A percentile compares a stretch with the other conserved stretches of the same genome.
phyloP scores from a whole-genome alignment of 2,888 invertebrate genomes.

The Caradrina clavipalpis region DNA sequence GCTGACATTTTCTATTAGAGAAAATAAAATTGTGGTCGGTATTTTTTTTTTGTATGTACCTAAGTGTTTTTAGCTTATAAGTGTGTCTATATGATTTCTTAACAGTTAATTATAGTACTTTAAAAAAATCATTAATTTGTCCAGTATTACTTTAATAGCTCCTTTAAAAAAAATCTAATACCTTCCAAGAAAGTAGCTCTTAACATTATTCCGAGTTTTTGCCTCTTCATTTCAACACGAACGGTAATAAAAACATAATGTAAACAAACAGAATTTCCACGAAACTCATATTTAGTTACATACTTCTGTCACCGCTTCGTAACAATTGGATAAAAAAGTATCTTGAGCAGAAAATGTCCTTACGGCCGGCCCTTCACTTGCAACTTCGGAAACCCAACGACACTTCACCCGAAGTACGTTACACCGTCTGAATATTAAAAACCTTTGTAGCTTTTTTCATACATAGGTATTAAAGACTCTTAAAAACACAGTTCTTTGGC shows the following conservation, averaged over 20 bases:
- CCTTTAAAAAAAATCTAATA: too few relatives aligned
- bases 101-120: too few relatives aligned
- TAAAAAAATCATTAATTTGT: too few relatives aligned
- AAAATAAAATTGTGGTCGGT: too few relatives aligned
- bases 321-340: constrained; percentile 83
- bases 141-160: too few relatives aligned
- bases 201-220: constrained; percentile 1
- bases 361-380: constrained; percentile 74
- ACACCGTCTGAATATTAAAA: constrained; percentile 84
- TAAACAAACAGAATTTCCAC: constrained; percentile 42
- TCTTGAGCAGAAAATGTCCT: constrained; percentile 76
- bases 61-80: too few relatives aligned
- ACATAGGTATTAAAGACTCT: constrained; percentile 79
- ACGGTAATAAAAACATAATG: constrained; percentile 27
- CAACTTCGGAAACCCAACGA: constrained; percentile 72
- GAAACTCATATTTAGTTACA: constrained; percentile 60
- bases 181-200: constrained; percentile 8
- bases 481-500: constrained; percentile 78
- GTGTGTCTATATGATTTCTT: too few relatives aligned
- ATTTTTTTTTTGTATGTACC: too few relatives aligned
- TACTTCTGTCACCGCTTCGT: constrained; percentile 68
- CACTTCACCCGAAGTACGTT: constrained; percentile 81
- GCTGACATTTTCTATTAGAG: too few relatives aligned
- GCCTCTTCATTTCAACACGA: constrained; percentile 13
- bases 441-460: constrained; percentile 79